These are phyloP conservation scores for Casuarius casuarius DNA, from an alignment of 2,113 vertebrate genomes.

Conservation along the genomic window DNA sequence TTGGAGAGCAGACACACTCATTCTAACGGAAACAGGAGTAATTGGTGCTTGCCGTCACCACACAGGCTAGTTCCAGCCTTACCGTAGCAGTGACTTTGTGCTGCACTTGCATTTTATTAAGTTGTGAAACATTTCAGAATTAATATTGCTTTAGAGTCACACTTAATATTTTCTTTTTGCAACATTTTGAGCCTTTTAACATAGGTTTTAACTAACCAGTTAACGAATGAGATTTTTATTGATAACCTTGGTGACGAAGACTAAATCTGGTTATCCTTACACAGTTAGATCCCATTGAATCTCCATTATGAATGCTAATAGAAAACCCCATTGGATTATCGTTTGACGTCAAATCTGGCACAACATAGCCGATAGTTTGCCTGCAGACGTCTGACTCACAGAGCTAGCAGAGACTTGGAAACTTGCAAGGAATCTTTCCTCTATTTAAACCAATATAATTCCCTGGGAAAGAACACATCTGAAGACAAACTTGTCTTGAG, in stretches of 20 bases:
- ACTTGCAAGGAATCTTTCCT: slow-evolving; percentile 37
- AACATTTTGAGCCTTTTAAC: not conserved
- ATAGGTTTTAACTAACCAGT: not conserved
- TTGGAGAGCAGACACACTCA: not conserved
- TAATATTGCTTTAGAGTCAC: not conserved
- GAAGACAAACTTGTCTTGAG: not conserved
- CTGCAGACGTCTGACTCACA: slow-evolving; percentile 27
- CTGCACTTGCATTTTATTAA: not conserved
- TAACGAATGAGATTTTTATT: not conserved
- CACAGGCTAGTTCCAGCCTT: not conserved
- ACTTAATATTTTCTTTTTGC: not conserved
- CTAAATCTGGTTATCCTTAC: not conserved
- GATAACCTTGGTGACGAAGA: not conserved
- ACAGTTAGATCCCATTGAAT: not conserved
- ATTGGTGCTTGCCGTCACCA: fast-evolving
- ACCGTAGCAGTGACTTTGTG: not conserved
- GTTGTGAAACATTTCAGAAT: not conserved
- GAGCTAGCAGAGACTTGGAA: slow-evolving; percentile 23
- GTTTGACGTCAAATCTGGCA: slow-evolving; percentile 57
- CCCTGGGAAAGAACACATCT: not conserved
- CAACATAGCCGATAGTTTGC: not conserved
- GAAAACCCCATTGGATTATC: slow-evolving; percentile 34
- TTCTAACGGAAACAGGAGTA: not conserved
- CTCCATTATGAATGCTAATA: not conserved
- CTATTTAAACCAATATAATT: slow-evolving; percentile 29